Percentiles rank a stretch among this genome's conserved stretches.
These are phyloP conservation scores for Polypedilum vanderplanki DNA, from an alignment of 1,140 invertebrate species.

Conservation along the genomic window DNA sequence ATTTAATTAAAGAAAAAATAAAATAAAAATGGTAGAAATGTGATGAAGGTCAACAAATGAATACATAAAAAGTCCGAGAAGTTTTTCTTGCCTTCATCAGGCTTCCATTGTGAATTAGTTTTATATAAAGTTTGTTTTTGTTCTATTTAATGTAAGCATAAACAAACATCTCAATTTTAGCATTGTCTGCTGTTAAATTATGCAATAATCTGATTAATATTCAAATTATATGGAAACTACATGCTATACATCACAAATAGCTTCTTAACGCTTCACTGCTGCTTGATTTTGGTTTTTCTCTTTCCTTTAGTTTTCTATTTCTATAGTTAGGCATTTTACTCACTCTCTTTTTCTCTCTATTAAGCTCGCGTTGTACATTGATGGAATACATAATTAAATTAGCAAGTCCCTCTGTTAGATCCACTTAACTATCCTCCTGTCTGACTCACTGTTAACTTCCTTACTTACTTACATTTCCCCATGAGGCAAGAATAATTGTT, in stretches of 20 bases:
- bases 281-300: neutral
- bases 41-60: slow-evolving; percentile 5
- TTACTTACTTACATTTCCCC: neutral
- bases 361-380: neutral
- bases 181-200: slow-evolving; percentile 17
- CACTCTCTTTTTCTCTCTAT: too few relatives aligned
- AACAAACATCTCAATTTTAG: slow-evolving; percentile 12
- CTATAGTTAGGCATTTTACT: neutral
- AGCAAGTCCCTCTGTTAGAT: neutral
- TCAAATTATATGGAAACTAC: slow-evolving; percentile 27
- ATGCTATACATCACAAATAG: slow-evolving; percentile 25
- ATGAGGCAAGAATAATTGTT: neutral
- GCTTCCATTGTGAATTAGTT: neutral
- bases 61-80: neutral
- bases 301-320: neutral
- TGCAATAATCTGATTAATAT: slow-evolving; percentile 29
- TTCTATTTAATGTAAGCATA: neutral
- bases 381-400: slow-evolving; percentile 27
- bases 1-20: slow-evolving; percentile 7
- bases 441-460: neutral
- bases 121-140: neutral
- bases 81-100: neutral
- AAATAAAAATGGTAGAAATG: neutral
- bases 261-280: neutral
- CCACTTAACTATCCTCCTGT: neutral